Evolutionary conservation across 2,113 vertebrate genomes (phyloP).

Genomic region (Mungos mungo): DNA sequence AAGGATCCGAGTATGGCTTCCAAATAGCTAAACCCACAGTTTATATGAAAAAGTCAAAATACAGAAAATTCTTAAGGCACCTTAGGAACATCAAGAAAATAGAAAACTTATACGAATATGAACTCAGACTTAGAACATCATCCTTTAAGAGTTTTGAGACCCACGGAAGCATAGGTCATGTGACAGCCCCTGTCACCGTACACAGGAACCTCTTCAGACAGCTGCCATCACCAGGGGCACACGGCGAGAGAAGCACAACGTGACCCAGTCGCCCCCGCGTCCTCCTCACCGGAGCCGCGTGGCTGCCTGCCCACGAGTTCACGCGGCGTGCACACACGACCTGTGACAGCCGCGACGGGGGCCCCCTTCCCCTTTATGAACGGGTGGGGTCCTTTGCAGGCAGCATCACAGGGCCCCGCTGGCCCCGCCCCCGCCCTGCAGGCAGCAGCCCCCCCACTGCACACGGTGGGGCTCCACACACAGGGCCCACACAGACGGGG

Average conservation of each 20-base stretch:
- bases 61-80: background rate
- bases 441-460: background rate
- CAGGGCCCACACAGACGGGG: accelerated
- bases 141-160: background rate
- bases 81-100: background rate
- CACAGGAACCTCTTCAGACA: accelerated
- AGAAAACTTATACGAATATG: background rate
- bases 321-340: accelerated
- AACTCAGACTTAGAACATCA: background rate
- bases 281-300: too few relatives aligned
- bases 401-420: accelerated
- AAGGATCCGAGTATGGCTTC: background rate
- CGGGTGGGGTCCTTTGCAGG: background rate
- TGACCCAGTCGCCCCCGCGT: background rate
- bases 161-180: accelerated
- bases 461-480: accelerated
- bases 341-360: accelerated
- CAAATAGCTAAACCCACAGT: background rate
- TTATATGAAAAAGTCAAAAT: background rate
- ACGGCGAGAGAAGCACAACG: accelerated
- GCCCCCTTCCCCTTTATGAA: accelerated
- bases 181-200: background rate
- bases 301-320: background rate
- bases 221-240: accelerated
- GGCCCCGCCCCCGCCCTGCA: background rate